These are phyloP conservation scores for Diuraphis noxia DNA, from an alignment of 1,140 invertebrate species.

Conservation along the genomic window DNA sequence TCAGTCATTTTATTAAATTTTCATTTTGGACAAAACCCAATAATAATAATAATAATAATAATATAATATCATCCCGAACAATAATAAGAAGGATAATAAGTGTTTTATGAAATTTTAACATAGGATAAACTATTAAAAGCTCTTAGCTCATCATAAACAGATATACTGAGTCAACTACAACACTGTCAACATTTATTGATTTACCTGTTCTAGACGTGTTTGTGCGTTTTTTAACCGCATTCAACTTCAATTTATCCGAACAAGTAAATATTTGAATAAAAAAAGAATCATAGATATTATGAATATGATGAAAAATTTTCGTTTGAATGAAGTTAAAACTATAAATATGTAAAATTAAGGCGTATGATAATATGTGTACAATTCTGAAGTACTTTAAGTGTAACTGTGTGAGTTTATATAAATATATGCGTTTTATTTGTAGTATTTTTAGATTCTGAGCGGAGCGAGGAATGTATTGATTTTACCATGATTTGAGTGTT, in stretches of 20 bases:
- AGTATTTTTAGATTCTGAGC: too few species aligned
- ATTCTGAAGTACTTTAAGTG: background rate
- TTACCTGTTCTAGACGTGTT: background rate
- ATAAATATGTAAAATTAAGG: background rate
- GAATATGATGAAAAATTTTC: background rate
- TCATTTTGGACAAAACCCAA: background rate
- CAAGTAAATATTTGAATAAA: background rate
- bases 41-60: background rate
- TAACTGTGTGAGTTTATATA: background rate
- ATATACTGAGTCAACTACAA: background rate
- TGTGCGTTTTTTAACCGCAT: background rate
- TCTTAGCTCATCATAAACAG: background rate
- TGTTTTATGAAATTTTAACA: background rate
- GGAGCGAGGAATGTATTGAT: too few species aligned
- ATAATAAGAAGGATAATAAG: background rate
- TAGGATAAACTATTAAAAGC: constrained; percentile 12
- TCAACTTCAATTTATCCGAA: background rate
- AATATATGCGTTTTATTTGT: background rate
- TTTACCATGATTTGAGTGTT: too few species aligned
- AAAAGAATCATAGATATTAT: background rate
- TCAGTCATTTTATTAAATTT: background rate
- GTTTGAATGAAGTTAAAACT: background rate
- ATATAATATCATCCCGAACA: background rate
- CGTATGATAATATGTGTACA: background rate
- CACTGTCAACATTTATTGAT: background rate